phyloP scores from a whole-genome alignment of 2,888 invertebrate genomes.

The Scaptomyza parva region DNA sequence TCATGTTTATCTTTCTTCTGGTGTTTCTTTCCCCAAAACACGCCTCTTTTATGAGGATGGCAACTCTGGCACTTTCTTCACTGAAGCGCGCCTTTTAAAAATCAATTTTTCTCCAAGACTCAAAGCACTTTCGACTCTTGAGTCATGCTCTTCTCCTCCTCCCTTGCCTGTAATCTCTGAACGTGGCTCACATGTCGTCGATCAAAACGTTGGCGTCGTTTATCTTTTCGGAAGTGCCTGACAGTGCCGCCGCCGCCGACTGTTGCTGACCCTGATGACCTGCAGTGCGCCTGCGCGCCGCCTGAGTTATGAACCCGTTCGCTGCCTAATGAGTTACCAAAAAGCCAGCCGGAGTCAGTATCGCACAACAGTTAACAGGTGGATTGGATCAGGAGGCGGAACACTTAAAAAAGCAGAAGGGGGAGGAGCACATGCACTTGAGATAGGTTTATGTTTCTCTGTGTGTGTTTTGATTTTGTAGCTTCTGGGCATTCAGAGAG shows the following conservation, averaged over 20 bases:
- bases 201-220: conserved; percentile 54
- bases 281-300: conserved; percentile 37
- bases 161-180: neutral
- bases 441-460: conserved; percentile 51
- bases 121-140: conserved; percentile 1
- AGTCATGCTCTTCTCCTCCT: neutral
- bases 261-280: conserved; percentile 55
- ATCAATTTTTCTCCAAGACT: conserved; percentile 38
- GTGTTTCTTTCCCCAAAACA: neutral
- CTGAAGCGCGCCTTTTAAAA: conserved; percentile 35
- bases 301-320: conserved; percentile 76
- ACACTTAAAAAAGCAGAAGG: neutral
- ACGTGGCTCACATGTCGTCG: conserved; percentile 63
- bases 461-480: conserved; percentile 67
- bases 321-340: conserved; percentile 70
- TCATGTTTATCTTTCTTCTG: neutral
- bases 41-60: conserved; percentile 26
- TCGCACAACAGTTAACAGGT: conserved; percentile 30
- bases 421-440: conserved; percentile 15
- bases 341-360: conserved; percentile 22
- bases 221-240: conserved; percentile 69
- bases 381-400: conserved; percentile 38
- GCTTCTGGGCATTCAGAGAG: conserved; percentile 73
- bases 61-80: conserved; percentile 28
- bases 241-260: conserved; percentile 23